Percentiles rank a stretch among this genome's conserved stretches.
Conservation (phyloP, 1,140 invertebrate species). For the Caenorhabditis briggsae region DNA sequence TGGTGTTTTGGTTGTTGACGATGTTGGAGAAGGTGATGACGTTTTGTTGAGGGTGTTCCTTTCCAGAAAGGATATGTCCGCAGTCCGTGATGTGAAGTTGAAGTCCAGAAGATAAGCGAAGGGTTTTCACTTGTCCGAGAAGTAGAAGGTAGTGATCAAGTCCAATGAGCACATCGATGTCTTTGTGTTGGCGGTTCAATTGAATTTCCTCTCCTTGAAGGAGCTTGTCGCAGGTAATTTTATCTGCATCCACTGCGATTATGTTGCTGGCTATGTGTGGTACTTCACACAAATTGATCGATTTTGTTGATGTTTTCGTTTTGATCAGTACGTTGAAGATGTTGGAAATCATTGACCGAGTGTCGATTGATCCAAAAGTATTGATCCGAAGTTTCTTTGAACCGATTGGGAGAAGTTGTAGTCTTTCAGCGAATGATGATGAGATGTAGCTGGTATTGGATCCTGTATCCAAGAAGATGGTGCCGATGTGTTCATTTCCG, state of each 20-base stretch:
- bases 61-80: not conserved
- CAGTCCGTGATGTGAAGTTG: not conserved
- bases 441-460: not conserved
- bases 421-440: not conserved
- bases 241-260: not conserved
- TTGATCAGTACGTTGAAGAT: not conserved
- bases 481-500: not conserved
- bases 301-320: not conserved
- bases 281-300: not conserved
- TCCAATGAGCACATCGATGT: not conserved
- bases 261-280: slow-evolving; percentile 1
- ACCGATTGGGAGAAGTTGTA: not conserved
- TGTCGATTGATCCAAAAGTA: not conserved
- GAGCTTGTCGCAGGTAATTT: not conserved
- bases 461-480: not conserved
- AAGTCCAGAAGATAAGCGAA: not conserved
- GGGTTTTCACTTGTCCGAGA: not conserved
- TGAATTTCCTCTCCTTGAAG: not conserved
- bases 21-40: not conserved
- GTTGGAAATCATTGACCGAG: not conserved
- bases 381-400: not conserved
- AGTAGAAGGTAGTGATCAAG: not conserved
- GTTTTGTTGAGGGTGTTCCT: not conserved
- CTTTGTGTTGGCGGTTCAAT: not conserved
- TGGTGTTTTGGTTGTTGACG: not conserved